Evolutionary conservation across 2,888 invertebrate species (phyloP), one percentile per base, ranked within the genome.

Genomic region (Rhamphomyia laevipes): DNA sequence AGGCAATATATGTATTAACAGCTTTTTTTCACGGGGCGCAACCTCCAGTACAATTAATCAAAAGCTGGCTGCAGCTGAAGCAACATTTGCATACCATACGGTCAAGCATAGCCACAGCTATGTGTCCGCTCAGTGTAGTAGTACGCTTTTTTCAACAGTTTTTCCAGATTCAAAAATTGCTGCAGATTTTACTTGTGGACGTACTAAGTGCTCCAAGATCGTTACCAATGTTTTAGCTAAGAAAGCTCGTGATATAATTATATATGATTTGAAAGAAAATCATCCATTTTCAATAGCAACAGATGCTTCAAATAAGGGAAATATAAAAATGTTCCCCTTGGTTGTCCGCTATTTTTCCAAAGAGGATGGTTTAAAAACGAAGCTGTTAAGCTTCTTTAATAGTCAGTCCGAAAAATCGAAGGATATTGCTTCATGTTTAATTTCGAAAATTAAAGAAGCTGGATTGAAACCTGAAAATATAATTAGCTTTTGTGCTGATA

Each of bases 401-500:
- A 15, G 38, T 23, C 12, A 44, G n/a, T 38, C 35, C 5, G 50
- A 47, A 48, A 38, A 30, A 21, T 51, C 49, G 15, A 45, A 11
- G 27, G 42, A 47, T 37, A 51, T 51, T 37, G 41, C 47, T 7
- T 17, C 43, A 4, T 51, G 33, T 3, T 15, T 51, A 18, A 46
- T 45, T n/a, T 35, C 35, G 4, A 53, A 50, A 40, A 27, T 50
- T 7, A 35, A 46, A 5, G 9, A 9, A 16, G n/a, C 5, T 16
- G 41, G 43, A 11, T 43, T 51, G 30, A 45, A 30, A 11, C 45
- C 49, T 38, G 33, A 13, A 7, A 45, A 49, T 33, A 30, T 49
- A 9, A 45, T 48, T 18, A 40, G 48, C 21, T 53, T 50, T 38
- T 50, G 47, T 43, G 52, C 47, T 30, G 50, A 54, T 47, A 54